A percentile compares a stretch with the other conserved stretches of the same genome.
These are phyloP conservation scores for Eupithecia subumbrata DNA, from an alignment of 2,888 invertebrate species.

Conservation along the genomic window DNA sequence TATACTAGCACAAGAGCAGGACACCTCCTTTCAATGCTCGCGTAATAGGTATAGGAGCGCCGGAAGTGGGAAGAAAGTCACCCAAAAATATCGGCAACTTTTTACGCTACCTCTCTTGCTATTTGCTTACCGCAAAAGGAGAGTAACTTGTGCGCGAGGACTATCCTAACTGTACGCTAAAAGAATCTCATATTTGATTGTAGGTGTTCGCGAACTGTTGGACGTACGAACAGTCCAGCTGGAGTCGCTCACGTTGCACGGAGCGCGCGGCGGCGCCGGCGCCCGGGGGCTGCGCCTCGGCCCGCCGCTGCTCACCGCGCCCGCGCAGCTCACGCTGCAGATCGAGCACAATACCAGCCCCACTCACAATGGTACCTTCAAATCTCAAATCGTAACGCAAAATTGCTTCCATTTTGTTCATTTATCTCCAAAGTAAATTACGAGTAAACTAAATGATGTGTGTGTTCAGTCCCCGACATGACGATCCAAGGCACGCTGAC, in stretches of 20 bases:
- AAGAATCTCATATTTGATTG: not conserved
- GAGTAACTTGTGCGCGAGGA: not conserved
- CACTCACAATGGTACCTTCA: slow-evolving; percentile 73
- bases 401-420: not conserved
- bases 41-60: no score
- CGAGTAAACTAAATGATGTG: slow-evolving; percentile 4
- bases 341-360: slow-evolving; percentile 92
- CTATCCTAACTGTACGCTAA: not conserved
- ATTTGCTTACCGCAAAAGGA: not conserved
- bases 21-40: no score
- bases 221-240: slow-evolving; percentile 90
- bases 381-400: not conserved
- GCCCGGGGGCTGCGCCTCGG: slow-evolving; percentile 84
- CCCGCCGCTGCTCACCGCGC: slow-evolving; percentile 90
- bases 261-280: slow-evolving; percentile 77
- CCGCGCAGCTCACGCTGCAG: slow-evolving; percentile 90
- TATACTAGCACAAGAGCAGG: no score
- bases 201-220: slow-evolving; percentile 81
- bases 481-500: slow-evolving; percentile 93
- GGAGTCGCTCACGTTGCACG: slow-evolving; percentile 90
- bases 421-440: not conserved
- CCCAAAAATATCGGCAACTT: no score
- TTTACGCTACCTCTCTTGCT: not conserved
- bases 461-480: slow-evolving; percentile 86
- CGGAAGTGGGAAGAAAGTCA: no score